phyloP scores from a whole-genome alignment of 2,113 vertebrate genomes.

The Telmatochromis sp. region DNA sequence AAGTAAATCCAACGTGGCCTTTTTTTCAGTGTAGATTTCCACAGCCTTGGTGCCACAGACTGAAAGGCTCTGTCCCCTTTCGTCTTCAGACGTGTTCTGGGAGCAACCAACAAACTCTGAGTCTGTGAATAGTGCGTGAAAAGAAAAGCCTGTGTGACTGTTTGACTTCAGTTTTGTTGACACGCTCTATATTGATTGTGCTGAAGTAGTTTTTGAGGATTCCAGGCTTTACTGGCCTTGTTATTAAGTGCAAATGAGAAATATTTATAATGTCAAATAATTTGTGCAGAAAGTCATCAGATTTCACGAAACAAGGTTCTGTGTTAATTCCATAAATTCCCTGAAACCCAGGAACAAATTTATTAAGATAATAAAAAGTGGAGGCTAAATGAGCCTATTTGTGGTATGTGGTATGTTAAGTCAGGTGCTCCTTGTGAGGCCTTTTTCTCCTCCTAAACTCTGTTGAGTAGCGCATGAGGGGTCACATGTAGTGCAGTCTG shows the following conservation, averaged over 20 bases:
- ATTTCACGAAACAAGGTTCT: neutral
- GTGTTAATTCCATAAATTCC: neutral
- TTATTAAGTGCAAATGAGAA: neutral
- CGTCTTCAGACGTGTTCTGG: too few relatives aligned
- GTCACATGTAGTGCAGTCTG: constrained; percentile 60
- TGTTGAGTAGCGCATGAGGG: constrained; percentile 62
- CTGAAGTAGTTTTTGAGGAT: neutral
- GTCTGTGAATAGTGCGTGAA: neutral
- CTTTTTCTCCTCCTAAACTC: constrained; percentile 35
- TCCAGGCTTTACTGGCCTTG: neutral
- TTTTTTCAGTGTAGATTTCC: too few relatives aligned
- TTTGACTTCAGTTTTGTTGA: neutral
- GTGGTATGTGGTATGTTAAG: constrained; percentile 55
- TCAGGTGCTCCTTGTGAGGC: constrained; percentile 56
- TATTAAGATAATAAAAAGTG: neutral
- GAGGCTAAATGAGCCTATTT: neutral
- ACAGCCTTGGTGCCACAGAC: too few relatives aligned
- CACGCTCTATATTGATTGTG: neutral
- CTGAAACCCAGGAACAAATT: neutral
- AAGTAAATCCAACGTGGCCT: neutral
- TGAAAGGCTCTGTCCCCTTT: too few relatives aligned
- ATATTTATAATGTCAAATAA: neutral
- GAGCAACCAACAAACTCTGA: too few relatives aligned
- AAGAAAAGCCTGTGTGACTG: neutral
- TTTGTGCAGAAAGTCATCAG: neutral